These are phyloP conservation scores for Erinaceus europaeus DNA, from an alignment of 2,113 vertebrate genomes.

Conservation along the genomic window DNA sequence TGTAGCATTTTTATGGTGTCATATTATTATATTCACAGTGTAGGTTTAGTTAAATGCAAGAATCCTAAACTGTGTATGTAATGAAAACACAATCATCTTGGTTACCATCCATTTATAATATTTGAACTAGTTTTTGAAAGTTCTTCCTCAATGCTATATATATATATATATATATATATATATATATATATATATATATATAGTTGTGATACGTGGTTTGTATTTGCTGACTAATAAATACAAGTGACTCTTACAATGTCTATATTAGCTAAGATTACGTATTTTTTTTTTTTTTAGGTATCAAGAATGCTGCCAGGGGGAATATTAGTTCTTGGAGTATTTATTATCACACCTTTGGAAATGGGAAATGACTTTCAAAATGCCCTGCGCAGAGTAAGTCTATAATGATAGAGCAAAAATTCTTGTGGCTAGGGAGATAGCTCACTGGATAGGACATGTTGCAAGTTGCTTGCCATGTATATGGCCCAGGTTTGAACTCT, in stretches of 20 bases:
- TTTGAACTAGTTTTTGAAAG: background rate
- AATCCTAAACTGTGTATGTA: background rate
- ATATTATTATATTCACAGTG: conserved; percentile 1
- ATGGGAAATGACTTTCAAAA: conserved; percentile 86
- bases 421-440: too few species aligned
- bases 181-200: too few species aligned
- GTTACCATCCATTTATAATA: background rate
- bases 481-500: too few species aligned
- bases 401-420: too few species aligned
- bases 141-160: too few species aligned
- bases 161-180: too few species aligned
- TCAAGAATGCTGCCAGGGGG: conserved; percentile 95
- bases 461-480: too few species aligned
- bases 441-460: too few species aligned
- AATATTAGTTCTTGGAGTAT: conserved; percentile 89
- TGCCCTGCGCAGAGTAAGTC: conserved; percentile 86
- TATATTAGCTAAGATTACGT: too few species aligned
- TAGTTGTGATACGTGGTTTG: too few species aligned
- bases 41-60: background rate
- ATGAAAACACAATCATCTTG: background rate
- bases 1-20: too few species aligned
- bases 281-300: conserved; percentile 84
- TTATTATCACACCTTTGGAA: conserved; percentile 87
- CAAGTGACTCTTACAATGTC: too few species aligned
- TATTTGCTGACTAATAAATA: conserved; percentile 10